Conservation (phyloP, 1,140 invertebrate species). For the Matsumurasca onukii region DNA sequence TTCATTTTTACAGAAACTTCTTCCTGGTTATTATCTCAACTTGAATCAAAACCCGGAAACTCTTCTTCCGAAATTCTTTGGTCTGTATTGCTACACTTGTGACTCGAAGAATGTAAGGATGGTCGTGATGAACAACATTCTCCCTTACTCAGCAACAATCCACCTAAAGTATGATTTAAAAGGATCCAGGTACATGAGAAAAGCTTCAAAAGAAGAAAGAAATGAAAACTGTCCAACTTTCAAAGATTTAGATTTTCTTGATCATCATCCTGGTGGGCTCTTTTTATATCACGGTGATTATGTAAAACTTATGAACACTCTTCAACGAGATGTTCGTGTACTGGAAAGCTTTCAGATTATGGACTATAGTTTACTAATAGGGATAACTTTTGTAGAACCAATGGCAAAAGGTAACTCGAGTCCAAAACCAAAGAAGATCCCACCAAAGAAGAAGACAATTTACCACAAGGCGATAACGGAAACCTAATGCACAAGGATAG, state of each 20-base stretch:
- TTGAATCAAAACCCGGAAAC: conserved; percentile 29
- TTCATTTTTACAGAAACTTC: conserved; percentile 97
- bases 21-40: conserved; percentile 89
- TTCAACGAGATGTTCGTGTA: conserved; percentile 94
- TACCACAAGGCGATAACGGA: too few relatives aligned
- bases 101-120: conserved; percentile 99
- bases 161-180: conserved; percentile 99
- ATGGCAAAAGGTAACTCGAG: too few relatives aligned
- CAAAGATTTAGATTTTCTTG: conserved; percentile 97
- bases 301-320: conserved; percentile 89
- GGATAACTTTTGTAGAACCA: too few relatives aligned
- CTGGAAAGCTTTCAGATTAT: conserved; percentile 99
- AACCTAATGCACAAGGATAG: too few relatives aligned
- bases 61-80: conserved; percentile 26
- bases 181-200: conserved; percentile 98
- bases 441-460: too few relatives aligned
- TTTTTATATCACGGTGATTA: conserved; percentile 94
- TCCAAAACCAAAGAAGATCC: too few relatives aligned
- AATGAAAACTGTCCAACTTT: conserved; percentile 90
- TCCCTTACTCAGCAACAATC: conserved; percentile 91
- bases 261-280: conserved; percentile 91
- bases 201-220: conserved; percentile 89
- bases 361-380: conserved; percentile 96
- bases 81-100: conserved; percentile 59
- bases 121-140: conserved; percentile 98